Percentiles rank a stretch among this genome's conserved stretches.
These are phyloP conservation scores for Panthera leo DNA, from an alignment of 2,113 vertebrate genomes.

Conservation along the genomic window DNA sequence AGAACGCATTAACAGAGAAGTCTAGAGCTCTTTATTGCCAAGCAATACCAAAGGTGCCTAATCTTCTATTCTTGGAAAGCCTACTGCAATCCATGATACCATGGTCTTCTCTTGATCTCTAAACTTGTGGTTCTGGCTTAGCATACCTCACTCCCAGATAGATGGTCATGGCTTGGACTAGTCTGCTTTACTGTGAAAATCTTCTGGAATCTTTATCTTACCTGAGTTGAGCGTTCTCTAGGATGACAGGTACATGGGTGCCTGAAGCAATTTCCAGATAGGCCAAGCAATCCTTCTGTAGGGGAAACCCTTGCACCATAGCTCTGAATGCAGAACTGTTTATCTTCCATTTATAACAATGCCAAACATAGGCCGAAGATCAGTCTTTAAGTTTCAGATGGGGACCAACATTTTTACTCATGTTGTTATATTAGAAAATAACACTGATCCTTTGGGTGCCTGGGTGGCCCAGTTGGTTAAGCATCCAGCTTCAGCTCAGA, in stretches of 20 bases:
- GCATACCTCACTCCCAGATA: not conserved
- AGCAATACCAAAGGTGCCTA: not conserved
- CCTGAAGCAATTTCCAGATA: not conserved
- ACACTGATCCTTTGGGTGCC: not conserved
- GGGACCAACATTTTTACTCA: not conserved
- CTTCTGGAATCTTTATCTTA: not conserved
- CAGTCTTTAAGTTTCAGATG: not conserved
- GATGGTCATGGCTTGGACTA: not conserved
- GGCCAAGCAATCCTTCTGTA: not conserved
- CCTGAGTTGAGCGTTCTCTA: not conserved
- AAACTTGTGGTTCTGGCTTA: not conserved
- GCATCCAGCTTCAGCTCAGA: too few relatives aligned
- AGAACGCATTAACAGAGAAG: not conserved
- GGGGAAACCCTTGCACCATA: not conserved
- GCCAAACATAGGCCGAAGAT: not conserved
- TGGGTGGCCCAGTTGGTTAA: too few relatives aligned
- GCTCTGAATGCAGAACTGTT: not conserved
- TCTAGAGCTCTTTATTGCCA: not conserved
- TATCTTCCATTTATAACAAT: not conserved
- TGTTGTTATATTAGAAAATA: not conserved
- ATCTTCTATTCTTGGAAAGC: not conserved
- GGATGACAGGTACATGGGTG: not conserved
- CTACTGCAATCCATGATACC: fast-evolving
- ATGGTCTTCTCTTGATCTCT: not conserved
- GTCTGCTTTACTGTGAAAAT: not conserved